These are phyloP conservation scores for Microplitis deprimator DNA, from an alignment of 2,888 invertebrate species.

Conservation along the genomic window DNA sequence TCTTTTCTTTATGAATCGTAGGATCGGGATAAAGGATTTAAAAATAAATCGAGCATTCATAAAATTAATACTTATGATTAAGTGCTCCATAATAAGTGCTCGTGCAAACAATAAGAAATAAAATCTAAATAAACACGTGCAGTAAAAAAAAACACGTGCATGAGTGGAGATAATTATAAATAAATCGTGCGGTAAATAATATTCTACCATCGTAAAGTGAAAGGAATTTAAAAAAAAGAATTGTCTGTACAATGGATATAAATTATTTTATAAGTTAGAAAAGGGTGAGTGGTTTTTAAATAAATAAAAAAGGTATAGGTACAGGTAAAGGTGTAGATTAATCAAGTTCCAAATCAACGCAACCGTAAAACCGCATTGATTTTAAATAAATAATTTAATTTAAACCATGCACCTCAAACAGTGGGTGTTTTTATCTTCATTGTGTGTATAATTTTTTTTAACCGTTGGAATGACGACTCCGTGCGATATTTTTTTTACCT, in stretches of 20 bases:
- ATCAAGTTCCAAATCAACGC: conserved; percentile 39
- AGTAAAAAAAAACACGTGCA: conserved; percentile 39
- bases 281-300: conserved; percentile 11
- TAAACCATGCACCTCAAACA: conserved; percentile 45
- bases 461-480: conserved; percentile 32
- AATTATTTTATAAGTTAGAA: not conserved
- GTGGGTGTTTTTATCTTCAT: conserved; percentile 37
- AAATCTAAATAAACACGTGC: conserved; percentile 32
- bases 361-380: conserved; percentile 17
- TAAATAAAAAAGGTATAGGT: conserved; percentile 41
- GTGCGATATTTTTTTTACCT: conserved; percentile 52
- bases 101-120: conserved; percentile 22
- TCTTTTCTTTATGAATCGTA: not conserved
- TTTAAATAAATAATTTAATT: conserved; percentile 33
- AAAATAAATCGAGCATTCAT: not conserved
- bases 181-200: conserved; percentile 38
- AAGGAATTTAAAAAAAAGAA: not conserved
- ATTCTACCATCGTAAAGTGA: conserved; percentile 13
- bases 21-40: not conserved
- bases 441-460: not conserved
- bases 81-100: conserved; percentile 21
- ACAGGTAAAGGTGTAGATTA: conserved; percentile 35
- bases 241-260: not conserved
- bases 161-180: conserved; percentile 32
- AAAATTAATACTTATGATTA: not conserved